Base-by-base conservation (phyloP, 2,113 vertebrate species). In the Sylvia atricapilla region DNA sequence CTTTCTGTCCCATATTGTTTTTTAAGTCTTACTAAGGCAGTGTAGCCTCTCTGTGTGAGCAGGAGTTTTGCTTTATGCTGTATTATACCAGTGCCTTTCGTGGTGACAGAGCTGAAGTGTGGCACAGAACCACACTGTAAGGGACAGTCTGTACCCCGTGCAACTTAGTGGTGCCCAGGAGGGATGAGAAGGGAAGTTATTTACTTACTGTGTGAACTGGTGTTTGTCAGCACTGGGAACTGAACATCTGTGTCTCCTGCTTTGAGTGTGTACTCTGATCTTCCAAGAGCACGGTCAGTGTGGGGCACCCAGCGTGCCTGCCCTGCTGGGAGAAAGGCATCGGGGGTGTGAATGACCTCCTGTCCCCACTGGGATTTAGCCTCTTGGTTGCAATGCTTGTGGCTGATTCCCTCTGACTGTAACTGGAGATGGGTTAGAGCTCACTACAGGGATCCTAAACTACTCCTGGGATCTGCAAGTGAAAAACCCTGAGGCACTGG, bases 51-150 rank as follows among this genome's bases (percentile, higher is more conserved):
- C 15, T 23, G 1, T 56, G n/a, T 33, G 68, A 43, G 28, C 47
- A 23, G 37, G 30, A 43, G 28, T 50, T 83, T 16, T 75, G 39
- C 37, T 52, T 2, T 27, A 0, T 33, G 35, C 14, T 66, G 14
- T 60, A 0, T 21, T 19, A 50, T 47, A 72, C 13, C n/a, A 20
- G 39, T 2, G 2, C 20, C 15, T 31, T 83, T 18, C 0, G 0
- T 31, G 37, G 58, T 43, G 67, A 8, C 23, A 39, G 47, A 53
- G 37, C 53, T 72, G 56, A 3, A 1, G 49, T 70, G 27, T 52
- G 58, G 33, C 68, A 19, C 43, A 52, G 56, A 27, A 74, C 8
- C 8, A 5, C 0, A 0, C 18, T 44, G 56, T 23, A 7, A 44
- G 37, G 70, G 15, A 9, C 31, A 41, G 33, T 14, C 49, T 21